Evolutionary conservation across 2,888 invertebrate genomes (phyloP).

Genomic region (Drosophila yooni): DNA sequence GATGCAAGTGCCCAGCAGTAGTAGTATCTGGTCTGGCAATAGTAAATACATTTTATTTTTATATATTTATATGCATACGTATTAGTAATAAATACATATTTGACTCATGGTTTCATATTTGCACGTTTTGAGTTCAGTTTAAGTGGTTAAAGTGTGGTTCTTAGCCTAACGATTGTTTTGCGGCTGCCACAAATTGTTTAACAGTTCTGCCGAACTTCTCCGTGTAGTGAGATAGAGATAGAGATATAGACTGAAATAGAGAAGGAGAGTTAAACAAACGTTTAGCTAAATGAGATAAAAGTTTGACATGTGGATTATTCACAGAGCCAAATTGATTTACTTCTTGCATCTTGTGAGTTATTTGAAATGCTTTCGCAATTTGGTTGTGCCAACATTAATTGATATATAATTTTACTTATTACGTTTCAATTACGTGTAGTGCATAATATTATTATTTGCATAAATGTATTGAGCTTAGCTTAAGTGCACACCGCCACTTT

Average conservation of each 20-base stretch:
- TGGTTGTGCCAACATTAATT: slow-evolving; percentile 12
- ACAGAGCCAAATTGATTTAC: slow-evolving; percentile 18
- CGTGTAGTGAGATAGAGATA: not conserved
- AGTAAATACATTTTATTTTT: slow-evolving; percentile 1
- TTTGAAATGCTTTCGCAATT: slow-evolving; percentile 29
- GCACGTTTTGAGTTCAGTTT: slow-evolving; percentile 61
- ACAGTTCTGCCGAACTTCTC: slow-evolving; percentile 8
- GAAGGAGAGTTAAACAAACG: slow-evolving; percentile 9
- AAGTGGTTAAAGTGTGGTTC: slow-evolving; percentile 54
- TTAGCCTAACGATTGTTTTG: slow-evolving; percentile 51
- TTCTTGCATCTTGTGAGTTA: slow-evolving; percentile 24
- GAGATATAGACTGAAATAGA: not conserved
- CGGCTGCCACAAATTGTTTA: slow-evolving; percentile 21
- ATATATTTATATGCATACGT: not conserved
- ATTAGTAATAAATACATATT: slow-evolving; percentile 8
- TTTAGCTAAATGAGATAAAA: slow-evolving; percentile 25
- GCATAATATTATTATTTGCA: slow-evolving; percentile 23
- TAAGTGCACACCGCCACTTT: slow-evolving; percentile 14
- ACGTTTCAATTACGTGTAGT: slow-evolving; percentile 31
- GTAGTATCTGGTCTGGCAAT: not conserved
- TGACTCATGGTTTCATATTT: slow-evolving; percentile 68
- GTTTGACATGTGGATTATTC: slow-evolving; percentile 32
- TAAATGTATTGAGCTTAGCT: slow-evolving; percentile 9
- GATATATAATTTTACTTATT: slow-evolving; percentile 16
- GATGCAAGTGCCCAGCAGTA: slow-evolving; percentile 18